phyloP scores from a whole-genome alignment of 2,888 invertebrate species.

The Hoplodrina blanda region DNA sequence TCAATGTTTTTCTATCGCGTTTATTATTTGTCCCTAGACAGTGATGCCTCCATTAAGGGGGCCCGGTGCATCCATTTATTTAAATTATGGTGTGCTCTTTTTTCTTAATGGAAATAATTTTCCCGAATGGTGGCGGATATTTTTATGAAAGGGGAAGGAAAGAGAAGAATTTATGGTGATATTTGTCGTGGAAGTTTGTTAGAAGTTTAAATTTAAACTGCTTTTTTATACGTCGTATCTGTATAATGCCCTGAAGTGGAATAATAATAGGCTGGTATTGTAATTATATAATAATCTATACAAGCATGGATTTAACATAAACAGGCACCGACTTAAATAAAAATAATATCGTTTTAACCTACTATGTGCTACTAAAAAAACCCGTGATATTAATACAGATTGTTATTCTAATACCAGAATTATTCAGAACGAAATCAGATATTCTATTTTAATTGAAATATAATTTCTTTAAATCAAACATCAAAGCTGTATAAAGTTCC shows the following conservation, averaged over 20 bases:
- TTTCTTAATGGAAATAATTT: slow-evolving; percentile 61
- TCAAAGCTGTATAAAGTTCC: slow-evolving; percentile 69
- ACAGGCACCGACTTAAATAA: no score
- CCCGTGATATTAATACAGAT: slow-evolving; percentile 9
- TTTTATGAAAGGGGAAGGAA: slow-evolving; percentile 43
- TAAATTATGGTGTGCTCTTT: slow-evolving; percentile 56
- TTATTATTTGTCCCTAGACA: slow-evolving; percentile 47
- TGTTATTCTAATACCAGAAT: slow-evolving; percentile 19
- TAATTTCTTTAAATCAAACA: slow-evolving; percentile 63
- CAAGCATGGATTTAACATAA: background rate
- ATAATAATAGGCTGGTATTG: no score
- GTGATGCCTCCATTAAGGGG: slow-evolving; percentile 45
- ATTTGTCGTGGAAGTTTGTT: slow-evolving; percentile 25
- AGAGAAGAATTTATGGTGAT: slow-evolving; percentile 36
- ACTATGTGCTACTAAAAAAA: background rate
- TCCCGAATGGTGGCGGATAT: slow-evolving; percentile 41
- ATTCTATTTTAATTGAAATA: slow-evolving; percentile 52
- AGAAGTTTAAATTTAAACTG: slow-evolving; percentile 17
- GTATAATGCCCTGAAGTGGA: no score
- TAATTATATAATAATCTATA: no score
- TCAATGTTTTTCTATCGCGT: slow-evolving; percentile 41
- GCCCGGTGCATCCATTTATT: slow-evolving; percentile 58
- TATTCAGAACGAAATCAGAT: slow-evolving; percentile 35
- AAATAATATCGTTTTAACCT: background rate
- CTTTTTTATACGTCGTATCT: background rate